Percentiles rank a stretch among this genome's conserved stretches.
Conservation (phyloP, 2,888 invertebrate genomes). For the Chelonus formosanus region DNA sequence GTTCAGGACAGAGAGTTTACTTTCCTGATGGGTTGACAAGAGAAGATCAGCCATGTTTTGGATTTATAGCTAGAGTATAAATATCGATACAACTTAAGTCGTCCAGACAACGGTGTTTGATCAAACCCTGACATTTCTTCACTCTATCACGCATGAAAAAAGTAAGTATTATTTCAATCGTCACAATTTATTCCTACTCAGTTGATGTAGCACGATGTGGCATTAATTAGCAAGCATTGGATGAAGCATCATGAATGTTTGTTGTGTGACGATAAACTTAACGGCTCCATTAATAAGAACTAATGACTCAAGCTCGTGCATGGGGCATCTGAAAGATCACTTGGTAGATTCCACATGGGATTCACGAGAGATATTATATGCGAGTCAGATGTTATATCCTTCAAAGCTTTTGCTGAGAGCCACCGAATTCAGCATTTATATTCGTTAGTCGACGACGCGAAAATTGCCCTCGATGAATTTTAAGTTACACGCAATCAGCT, state of each 20-base stretch:
- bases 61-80: background rate
- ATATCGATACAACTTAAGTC: conserved; percentile 22
- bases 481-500: conserved; percentile 53
- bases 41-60: conserved; percentile 53
- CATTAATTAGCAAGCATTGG: conserved; percentile 36
- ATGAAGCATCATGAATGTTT: conserved; percentile 40
- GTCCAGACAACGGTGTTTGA: conserved; percentile 8
- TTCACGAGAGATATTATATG: conserved; percentile 31
- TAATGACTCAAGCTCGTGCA: conserved; percentile 44
- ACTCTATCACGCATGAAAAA: background rate
- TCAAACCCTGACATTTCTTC: background rate
- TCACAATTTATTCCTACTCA: conserved; percentile 28
- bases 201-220: conserved; percentile 31
- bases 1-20: conserved; percentile 71
- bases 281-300: conserved; percentile 55
- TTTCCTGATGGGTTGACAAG: conserved; percentile 63
- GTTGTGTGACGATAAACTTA: conserved; percentile 52
- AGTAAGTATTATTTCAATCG: conserved; percentile 28
- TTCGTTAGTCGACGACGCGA: conserved; percentile 55
- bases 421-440: conserved; percentile 59
- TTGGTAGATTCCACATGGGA: conserved; percentile 31
- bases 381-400: conserved; percentile 7
- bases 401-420: conserved; percentile 3
- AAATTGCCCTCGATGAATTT: conserved; percentile 52
- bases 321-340: conserved; percentile 27